A percentile compares a stretch with the other conserved stretches of the same genome.
phyloP scores from a whole-genome alignment of 1,140 invertebrate genomes.

The Rhynchophorus ferrugineus region DNA sequence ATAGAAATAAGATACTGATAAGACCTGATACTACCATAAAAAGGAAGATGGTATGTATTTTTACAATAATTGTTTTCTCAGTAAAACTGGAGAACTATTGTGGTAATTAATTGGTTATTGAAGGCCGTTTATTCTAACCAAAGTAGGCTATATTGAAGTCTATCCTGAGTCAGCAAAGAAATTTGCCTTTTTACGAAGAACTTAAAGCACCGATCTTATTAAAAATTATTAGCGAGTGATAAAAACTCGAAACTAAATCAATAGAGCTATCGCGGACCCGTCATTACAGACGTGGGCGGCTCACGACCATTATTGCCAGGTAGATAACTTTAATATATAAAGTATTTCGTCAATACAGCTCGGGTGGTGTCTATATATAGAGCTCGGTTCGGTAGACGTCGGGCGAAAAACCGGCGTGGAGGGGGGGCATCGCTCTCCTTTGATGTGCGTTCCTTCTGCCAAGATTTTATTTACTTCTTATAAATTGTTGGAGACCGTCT shows the following conservation, averaged over 20 bases:
- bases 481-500: neutral
- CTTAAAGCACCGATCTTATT: no score
- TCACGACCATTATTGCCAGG: neutral
- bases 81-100: no score
- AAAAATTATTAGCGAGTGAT: no score
- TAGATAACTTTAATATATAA: conserved; percentile 1
- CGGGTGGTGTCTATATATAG: neutral
- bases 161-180: no score
- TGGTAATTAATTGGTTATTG: no score
- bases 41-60: no score
- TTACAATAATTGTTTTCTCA: no score
- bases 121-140: no score
- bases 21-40: no score
- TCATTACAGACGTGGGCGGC: neutral
- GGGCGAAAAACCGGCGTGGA: neutral
- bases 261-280: neutral
- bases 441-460: neutral
- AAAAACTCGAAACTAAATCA: neutral
- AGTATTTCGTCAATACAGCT: conserved; percentile 6
- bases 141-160: no score
- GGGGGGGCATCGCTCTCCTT: neutral
- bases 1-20: no score
- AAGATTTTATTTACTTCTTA: neutral
- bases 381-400: neutral
- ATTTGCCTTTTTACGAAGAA: no score